A percentile compares a stretch with the other conserved stretches of the same genome.
These are phyloP conservation scores for Baronia brevicornis DNA, from an alignment of 2,888 invertebrate genomes.

Conservation along the genomic window DNA sequence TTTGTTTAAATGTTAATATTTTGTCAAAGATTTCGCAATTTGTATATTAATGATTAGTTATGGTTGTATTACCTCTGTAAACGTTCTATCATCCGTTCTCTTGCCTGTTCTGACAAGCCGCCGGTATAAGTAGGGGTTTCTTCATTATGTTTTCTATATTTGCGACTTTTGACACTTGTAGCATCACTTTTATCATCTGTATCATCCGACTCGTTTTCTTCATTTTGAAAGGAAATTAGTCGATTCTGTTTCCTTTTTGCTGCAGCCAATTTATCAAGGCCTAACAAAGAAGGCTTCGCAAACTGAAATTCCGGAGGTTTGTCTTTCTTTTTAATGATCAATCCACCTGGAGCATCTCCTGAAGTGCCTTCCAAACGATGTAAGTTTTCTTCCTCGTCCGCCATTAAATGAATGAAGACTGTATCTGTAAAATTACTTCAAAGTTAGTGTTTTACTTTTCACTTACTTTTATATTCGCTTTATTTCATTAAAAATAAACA, in stretches of 20 bases:
- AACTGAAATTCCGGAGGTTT: slow-evolving; percentile 81
- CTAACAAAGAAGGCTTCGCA: slow-evolving; percentile 84
- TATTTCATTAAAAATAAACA: too few relatives aligned
- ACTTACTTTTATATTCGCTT: too few relatives aligned
- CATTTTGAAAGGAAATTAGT: slow-evolving; percentile 79
- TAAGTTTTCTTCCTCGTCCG: slow-evolving; percentile 74
- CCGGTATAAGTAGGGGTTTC: slow-evolving; percentile 97
- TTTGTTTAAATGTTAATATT: too few relatives aligned
- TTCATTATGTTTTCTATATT: slow-evolving; percentile 85
- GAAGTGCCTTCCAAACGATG: slow-evolving; percentile 84
- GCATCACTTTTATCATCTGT: slow-evolving; percentile 30
- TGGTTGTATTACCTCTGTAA: slow-evolving; percentile 56
- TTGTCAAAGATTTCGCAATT: not conserved
- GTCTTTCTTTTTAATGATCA: slow-evolving; percentile 80
- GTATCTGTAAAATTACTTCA: too few relatives aligned
- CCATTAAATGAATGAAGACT: slow-evolving; percentile 38
- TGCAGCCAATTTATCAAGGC: slow-evolving; percentile 90
- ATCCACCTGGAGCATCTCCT: slow-evolving; percentile 79
- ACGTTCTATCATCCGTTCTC: slow-evolving; percentile 82
- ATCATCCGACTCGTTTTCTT: slow-evolving; percentile 42
- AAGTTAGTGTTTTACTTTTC: too few relatives aligned
- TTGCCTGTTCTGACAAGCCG: slow-evolving; percentile 88
- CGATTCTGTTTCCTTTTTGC: slow-evolving; percentile 80
- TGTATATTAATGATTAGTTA: slow-evolving; percentile 1
- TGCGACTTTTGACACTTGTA: slow-evolving; percentile 59